These are phyloP conservation scores for Leptocoma aspasia DNA, from an alignment of 2,113 vertebrate species.

Conservation along the genomic window DNA sequence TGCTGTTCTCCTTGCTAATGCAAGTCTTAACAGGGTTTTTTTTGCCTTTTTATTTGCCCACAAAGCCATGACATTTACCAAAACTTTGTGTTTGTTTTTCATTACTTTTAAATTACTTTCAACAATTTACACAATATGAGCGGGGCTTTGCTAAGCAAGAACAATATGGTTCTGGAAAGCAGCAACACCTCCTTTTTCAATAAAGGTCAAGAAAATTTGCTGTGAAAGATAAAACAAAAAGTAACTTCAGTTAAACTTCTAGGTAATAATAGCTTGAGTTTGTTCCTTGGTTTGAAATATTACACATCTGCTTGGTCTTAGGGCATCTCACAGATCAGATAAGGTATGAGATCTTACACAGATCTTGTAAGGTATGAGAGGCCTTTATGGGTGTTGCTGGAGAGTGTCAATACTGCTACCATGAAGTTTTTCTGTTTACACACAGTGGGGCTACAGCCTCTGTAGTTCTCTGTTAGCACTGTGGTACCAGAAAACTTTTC, in stretches of 20 bases:
- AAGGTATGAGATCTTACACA: no score
- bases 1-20: neutral
- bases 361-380: neutral
- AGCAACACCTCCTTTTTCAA: neutral
- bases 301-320: neutral
- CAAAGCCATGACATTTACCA: neutral
- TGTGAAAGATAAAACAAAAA: neutral
- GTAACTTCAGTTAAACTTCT: neutral
- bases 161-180: neutral
- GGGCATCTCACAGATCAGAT: neutral
- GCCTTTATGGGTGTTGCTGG: neutral
- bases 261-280: neutral
- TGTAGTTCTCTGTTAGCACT: neutral
- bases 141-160: neutral
- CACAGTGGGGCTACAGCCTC: neutral
- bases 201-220: neutral
- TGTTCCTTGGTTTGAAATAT: neutral
- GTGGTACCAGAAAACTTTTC: neutral
- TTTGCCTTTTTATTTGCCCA: neutral
- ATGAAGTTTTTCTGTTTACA: neutral
- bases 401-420: neutral
- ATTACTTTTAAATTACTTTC: neutral
- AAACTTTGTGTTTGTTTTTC: neutral
- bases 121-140: neutral
- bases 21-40: neutral